Evolutionary conservation across 2,797 vertebrate genomes (phyloP), one percentile per base, ranked within the genome.

Genomic region (Psittacula echo): DNA sequence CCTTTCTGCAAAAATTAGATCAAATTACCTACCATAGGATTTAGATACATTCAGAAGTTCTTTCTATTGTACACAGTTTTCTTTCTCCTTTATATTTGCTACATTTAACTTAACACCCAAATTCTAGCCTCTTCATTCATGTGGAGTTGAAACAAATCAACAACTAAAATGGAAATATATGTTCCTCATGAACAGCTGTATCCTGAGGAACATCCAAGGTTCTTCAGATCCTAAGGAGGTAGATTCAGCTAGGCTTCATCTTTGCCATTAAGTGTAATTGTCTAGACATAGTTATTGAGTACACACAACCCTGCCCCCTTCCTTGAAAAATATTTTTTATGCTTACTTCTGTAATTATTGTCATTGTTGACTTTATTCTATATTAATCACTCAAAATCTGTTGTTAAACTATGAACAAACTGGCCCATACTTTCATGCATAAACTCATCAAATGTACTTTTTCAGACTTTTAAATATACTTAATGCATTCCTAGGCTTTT

Each of bases 1-100:
- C 97, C 98, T 97, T 96, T 94, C 97, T 98, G 93, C 97, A 98
- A 98, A 98, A 98, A 97, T 97, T 97, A 98, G 98, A 98, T 97
- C 97, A 97, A 94, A 60, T 98, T 98, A 98, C 98, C 97, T 97
- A 97, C 96, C 94, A 89, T 92, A 95, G 95, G 87, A 95, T 93
- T 97, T 94, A 86, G 89, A 96, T 95, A 78, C 89, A 96, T 89
- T 97, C 84, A 85, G 74, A 94, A 96, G 80, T 91, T 95, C 71
- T 82, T 91, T 91, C 90, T 62, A 94, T 93, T 86, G 77, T 76
- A 92, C 24, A n/a, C 56, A 95, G 60, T 77, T 96, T 95, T 91
- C 85, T 94, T 79, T 91, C 77, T 87, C 77, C n/a, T 89, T 95
- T 92, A 85, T 93, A 86, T 91, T 84, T 90, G 85, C 39, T 90